Evolutionary conservation across 2,888 invertebrate genomes (phyloP).

Genomic region (Cheilosia impressa): DNA sequence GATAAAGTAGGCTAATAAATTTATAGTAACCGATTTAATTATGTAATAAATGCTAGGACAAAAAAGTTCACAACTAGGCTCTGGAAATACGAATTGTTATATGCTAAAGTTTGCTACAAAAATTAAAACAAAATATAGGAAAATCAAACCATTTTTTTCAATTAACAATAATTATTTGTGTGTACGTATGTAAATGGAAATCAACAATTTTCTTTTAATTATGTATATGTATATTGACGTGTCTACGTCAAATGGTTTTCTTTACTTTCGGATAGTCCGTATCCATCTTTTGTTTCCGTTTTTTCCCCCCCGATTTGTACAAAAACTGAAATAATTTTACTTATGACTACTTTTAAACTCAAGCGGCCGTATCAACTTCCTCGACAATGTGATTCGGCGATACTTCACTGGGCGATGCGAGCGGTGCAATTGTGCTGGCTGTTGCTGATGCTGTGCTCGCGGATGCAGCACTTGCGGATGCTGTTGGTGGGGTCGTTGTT

Average conservation of each 20-base stretch:
- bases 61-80: slow-evolving; percentile 66
- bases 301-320: slow-evolving; percentile 59
- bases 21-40: slow-evolving; percentile 37
- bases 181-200: slow-evolving; percentile 56
- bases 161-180: slow-evolving; percentile 55
- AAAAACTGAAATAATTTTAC: slow-evolving; percentile 61
- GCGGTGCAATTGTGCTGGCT: slow-evolving; percentile 76
- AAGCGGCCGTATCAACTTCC: slow-evolving; percentile 83
- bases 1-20: slow-evolving; percentile 35
- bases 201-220: slow-evolving; percentile 47
- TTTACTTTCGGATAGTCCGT: slow-evolving; percentile 36
- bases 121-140: slow-evolving; percentile 46
- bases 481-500: slow-evolving; percentile 63
- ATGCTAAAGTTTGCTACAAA: slow-evolving; percentile 45
- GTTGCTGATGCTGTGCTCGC: slow-evolving; percentile 71
- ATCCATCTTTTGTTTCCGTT: slow-evolving; percentile 45
- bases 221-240: slow-evolving; percentile 9
- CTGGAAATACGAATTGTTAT: slow-evolving; percentile 66
- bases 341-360: slow-evolving; percentile 74
- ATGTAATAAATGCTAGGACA: slow-evolving; percentile 61
- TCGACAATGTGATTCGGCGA: slow-evolving; percentile 83
- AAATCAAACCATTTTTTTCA: slow-evolving; percentile 64
- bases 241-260: slow-evolving; percentile 21
- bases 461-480: slow-evolving; percentile 31
- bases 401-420: slow-evolving; percentile 80